Evolutionary conservation across 2,797 vertebrate species (phyloP), one percentile per base, ranked within the genome.

Genomic region (Falco novaeseelandiae): DNA sequence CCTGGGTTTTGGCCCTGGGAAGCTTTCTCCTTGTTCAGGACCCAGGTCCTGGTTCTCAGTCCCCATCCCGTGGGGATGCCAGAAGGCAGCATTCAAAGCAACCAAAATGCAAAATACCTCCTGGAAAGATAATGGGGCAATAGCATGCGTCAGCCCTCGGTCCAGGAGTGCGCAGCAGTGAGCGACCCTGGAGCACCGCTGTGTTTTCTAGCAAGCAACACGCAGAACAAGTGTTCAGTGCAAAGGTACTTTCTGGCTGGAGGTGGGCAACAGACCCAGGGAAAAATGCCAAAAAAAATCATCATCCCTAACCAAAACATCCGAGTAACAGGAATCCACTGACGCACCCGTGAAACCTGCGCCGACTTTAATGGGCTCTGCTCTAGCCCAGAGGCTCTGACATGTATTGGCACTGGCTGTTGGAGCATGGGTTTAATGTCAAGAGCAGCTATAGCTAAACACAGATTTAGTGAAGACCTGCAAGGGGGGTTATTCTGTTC

Each of bases 121-220:
- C 32, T 38, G 78, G 55, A 8, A 40, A 29, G 70, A 7, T 2
- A 10, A 4, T 4, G 4, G 62, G 12, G 25, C 12, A 3, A 3
- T 0, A 10, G 9, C 63, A 25, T 0, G 5, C 1, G 5, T 5
- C 59, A 51, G 42, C n/a, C 23, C 46, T 10, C 0, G 3, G 29
- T 32, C 51, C 25, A 19, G 77, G 61, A 62, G 18, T 12, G 2
- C 1, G 7, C 21, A 23, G 72, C 48, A 48, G 34, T 2, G 6
- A 48, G 51, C 3, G 1, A 20, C 57, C 51, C 44, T 2, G 7
- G 65, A 30, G 55, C 26, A 5, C 8, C 3, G 62, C 46, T 5
- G 5, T 12, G 38, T 10, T 78, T 87, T 7, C 19, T 6, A 12
- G 49, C 69, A 57, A 69, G 71, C 46, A 21, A 6, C 12, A 2